These are phyloP conservation scores for Geothlypis trichas DNA, from an alignment of 2,113 vertebrate genomes.

Conservation along the genomic window DNA sequence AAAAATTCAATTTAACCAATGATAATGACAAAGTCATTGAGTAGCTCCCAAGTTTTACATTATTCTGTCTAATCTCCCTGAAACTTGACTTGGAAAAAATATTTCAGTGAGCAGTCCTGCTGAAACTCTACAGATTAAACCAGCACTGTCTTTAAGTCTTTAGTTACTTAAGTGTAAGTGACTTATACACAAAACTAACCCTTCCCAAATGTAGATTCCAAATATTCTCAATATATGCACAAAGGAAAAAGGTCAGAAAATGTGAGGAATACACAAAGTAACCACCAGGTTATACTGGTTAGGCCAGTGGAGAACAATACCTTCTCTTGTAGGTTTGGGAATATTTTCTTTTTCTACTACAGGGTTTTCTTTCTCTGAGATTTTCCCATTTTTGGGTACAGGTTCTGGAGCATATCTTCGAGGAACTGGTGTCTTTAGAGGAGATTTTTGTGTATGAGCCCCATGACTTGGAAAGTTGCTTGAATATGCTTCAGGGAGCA, in stretches of 20 bases:
- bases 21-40: background rate
- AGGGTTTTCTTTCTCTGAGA: conserved; percentile 50
- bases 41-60: background rate
- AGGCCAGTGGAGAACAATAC: background rate
- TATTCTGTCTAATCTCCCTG: background rate
- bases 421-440: conserved; percentile 79
- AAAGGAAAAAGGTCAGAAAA: background rate
- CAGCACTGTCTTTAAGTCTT: background rate
- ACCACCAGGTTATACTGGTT: background rate
- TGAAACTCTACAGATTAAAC: background rate
- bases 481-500: conserved; percentile 30
- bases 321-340: conserved; percentile 18
- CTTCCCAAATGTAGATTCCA: background rate
- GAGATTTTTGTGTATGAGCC: conserved; percentile 56
- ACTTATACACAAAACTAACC: background rate
- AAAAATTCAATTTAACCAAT: background rate
- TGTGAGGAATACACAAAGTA: background rate
- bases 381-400: conserved; percentile 69
- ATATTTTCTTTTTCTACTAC: conserved; percentile 67
- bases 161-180: background rate
- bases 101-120: background rate
- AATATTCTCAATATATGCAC: background rate
- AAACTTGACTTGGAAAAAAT: background rate
- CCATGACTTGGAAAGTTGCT: background rate
- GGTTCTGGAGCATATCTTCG: conserved; percentile 79